Conservation (phyloP, 1,140 invertebrate genomes). For the Holcopasites calliopsidis region DNA sequence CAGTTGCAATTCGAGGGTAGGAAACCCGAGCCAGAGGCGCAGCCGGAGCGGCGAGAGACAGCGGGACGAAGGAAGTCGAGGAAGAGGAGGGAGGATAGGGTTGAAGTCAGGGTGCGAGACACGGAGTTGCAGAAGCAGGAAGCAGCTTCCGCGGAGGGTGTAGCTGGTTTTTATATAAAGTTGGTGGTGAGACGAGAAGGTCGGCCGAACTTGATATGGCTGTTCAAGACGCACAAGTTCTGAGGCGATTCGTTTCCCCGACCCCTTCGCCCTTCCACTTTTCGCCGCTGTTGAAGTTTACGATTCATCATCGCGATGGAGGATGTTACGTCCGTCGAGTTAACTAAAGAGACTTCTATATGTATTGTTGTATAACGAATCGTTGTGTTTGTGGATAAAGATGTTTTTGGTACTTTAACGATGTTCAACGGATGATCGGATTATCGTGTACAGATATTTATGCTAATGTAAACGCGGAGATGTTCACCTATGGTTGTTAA, state of each 20-base stretch:
- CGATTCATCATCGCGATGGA: not conserved
- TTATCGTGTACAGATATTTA: not conserved
- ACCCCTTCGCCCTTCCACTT: not conserved
- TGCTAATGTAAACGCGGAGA: not conserved
- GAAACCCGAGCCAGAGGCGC: not conserved
- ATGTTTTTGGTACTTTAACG: not conserved
- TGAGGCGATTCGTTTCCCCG: conserved; percentile 28
- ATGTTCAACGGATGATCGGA: not conserved
- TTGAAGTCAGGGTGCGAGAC: conserved; percentile 5
- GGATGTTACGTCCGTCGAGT: no score
- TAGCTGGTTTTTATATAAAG: conserved; percentile 72
- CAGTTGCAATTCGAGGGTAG: conserved; percentile 16
- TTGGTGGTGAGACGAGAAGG: conserved; percentile 75
- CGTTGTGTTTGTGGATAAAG: not conserved
- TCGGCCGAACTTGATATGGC: conserved; percentile 72
- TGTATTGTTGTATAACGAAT: no score
- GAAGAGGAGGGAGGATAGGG: not conserved
- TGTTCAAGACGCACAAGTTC: conserved; percentile 78
- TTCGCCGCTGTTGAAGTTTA: no score
- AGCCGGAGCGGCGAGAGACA: not conserved
- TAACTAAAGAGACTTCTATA: no score
- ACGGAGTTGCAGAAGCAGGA: conserved; percentile 23
- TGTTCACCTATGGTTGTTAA: conserved; percentile 4
- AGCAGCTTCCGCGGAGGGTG: conserved; percentile 42
- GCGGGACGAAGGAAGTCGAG: not conserved